Conservation (phyloP, 1,140 invertebrate species). For the Radopholus similis region DNA sequence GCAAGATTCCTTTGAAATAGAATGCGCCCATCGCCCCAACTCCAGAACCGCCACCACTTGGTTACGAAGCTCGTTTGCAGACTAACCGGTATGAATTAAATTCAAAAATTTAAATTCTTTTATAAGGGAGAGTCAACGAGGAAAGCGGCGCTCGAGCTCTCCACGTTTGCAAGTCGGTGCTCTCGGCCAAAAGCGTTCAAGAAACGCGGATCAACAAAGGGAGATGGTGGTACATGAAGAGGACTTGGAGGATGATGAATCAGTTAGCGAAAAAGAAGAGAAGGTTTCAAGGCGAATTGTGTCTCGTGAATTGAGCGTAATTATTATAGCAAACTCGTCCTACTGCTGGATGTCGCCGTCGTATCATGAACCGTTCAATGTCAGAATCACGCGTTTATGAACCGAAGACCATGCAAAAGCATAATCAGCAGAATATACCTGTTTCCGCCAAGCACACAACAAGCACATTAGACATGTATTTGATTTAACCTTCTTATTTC, state of each 20-base stretch:
- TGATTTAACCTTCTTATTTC: background rate
- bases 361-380: background rate
- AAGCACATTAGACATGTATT: constrained; percentile 17
- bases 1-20: background rate
- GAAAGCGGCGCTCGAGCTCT: background rate
- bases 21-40: background rate
- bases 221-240: constrained; percentile 2
- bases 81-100: background rate
- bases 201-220: background rate
- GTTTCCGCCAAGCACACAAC: background rate
- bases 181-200: background rate
- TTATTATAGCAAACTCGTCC: background rate
- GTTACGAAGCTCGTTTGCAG: too few species aligned
- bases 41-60: too few species aligned
- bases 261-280: background rate
- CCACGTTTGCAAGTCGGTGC: background rate
- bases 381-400: constrained; percentile 4
- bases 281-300: too few species aligned
- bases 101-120: background rate
- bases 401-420: background rate
- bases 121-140: background rate
- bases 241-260: background rate
- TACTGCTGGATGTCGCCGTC: background rate
- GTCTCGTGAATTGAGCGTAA: too few species aligned
- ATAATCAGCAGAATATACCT: background rate